These are phyloP conservation scores for Colaptes auratus DNA, from an alignment of 2,113 vertebrate genomes.

Conservation along the genomic window DNA sequence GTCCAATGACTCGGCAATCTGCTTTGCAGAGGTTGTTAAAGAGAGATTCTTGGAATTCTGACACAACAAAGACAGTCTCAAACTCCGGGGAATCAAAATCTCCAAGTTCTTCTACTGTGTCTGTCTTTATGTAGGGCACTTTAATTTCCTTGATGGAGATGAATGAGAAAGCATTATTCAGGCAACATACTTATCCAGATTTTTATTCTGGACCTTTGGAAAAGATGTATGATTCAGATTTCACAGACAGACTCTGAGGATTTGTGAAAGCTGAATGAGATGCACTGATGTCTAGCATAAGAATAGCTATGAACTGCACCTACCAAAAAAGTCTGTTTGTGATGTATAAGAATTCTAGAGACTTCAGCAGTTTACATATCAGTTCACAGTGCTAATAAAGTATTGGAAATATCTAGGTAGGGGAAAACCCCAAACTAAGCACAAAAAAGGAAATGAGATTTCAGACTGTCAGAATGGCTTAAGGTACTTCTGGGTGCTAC, in stretches of 20 bases:
- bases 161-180: conserved; percentile 38
- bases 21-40: conserved; percentile 86
- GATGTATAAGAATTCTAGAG: neutral
- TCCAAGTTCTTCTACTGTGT: conserved; percentile 83
- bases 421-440: neutral
- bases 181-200: neutral
- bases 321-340: neutral
- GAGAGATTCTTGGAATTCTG: conserved; percentile 84
- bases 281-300: neutral
- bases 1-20: conserved; percentile 90
- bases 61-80: conserved; percentile 89
- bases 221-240: neutral
- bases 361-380: neutral
- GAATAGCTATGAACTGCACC: conserved; percentile 40
- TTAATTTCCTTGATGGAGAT: conserved; percentile 86
- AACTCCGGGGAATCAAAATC: conserved; percentile 87
- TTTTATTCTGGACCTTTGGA: neutral
- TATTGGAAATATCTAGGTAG: neutral
- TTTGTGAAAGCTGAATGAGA: neutral
- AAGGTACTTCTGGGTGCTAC: neutral
- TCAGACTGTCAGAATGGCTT: neutral
- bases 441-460: neutral
- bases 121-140: conserved; percentile 81
- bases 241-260: neutral
- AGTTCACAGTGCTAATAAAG: neutral